Conservation (phyloP, 2,797 vertebrate genomes). For the Pipistrellus nathusii region DNA sequence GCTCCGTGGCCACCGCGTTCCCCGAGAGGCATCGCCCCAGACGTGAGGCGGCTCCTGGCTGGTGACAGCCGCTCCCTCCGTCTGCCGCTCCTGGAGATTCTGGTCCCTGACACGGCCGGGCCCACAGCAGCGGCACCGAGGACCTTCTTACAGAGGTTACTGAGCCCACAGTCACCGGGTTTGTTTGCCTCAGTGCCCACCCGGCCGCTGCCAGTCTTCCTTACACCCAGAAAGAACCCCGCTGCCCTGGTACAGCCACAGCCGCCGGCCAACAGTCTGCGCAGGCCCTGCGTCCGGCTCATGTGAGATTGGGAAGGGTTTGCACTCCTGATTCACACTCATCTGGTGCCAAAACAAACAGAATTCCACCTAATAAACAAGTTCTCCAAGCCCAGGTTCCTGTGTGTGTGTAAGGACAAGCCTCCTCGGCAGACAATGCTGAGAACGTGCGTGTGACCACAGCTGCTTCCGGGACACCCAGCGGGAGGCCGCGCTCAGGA, state of each 20-base stretch:
- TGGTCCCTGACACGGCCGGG: background rate
- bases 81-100: background rate
- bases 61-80: background rate
- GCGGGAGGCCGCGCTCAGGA: constrained; percentile 45
- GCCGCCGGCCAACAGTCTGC: background rate
- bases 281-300: background rate
- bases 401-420: constrained; percentile 33
- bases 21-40: background rate
- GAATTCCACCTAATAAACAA: constrained; percentile 70
- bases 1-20: background rate
- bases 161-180: background rate
- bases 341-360: constrained; percentile 69
- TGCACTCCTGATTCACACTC: constrained; percentile 1
- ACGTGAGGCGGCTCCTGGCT: background rate
- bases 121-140: background rate
- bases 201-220: background rate
- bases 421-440: constrained; percentile 55
- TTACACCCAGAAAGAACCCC: background rate
- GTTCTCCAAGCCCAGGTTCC: constrained; percentile 62
- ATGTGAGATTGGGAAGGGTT: constrained; percentile 9
- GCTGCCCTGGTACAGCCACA: background rate
- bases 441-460: constrained; percentile 48
- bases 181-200: background rate
- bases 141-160: background rate
- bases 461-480: constrained; percentile 67